Evolutionary conservation across 2,797 vertebrate species (phyloP), one percentile per base, ranked within the genome.

Genomic region (Microcaecilia unicolor): DNA sequence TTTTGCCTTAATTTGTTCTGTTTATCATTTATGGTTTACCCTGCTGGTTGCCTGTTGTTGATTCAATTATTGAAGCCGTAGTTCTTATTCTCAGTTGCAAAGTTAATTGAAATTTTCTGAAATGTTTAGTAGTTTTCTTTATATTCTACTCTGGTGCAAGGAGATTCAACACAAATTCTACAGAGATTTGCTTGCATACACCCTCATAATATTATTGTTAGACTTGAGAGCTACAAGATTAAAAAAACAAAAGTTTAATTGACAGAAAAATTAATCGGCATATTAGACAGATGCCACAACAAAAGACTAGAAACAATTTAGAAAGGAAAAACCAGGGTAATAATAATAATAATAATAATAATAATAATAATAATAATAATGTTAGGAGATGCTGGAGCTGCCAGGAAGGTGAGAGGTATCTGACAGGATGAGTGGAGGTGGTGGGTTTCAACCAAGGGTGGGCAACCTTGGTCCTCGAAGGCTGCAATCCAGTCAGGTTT

Each of bases 171-270:
- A 41, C 18, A 51, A 23, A 33, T 30, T 58, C 49, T 31, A 25
- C 41, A 59, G 45, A 60, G n/a, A n/a, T n/a, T n/a, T n/a, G n/a
- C n/a, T n/a, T n/a, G n/a, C n/a, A n/a, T n/a, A n/a, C n/a, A 46
- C 57, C 4, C 4, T 39, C 47, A 72, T 73, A n/a, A 66, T 72
- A 30, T 31, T 44, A 50, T 65, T 70, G 58, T 63, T 65, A 62
- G 63, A 65, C 37, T 63, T 46, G 7, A 61, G 60, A 66, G 76
- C 64, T 74, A 44, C 44, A 62, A 31, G 22, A 76, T 53, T n/a
- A n/a, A 70, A 72, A 61, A 55, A 58, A n/a, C 70, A 72, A 61
- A 55, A 58, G 38, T 55, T 36, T 48, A 68, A 67, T 46, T 55
- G 66, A 67, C 55, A 31, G 21, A 60, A 67, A 53, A 60, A 32